These are phyloP conservation scores for Parambassis ranga DNA, from an alignment of 2,797 vertebrate genomes.

Conservation along the genomic window DNA sequence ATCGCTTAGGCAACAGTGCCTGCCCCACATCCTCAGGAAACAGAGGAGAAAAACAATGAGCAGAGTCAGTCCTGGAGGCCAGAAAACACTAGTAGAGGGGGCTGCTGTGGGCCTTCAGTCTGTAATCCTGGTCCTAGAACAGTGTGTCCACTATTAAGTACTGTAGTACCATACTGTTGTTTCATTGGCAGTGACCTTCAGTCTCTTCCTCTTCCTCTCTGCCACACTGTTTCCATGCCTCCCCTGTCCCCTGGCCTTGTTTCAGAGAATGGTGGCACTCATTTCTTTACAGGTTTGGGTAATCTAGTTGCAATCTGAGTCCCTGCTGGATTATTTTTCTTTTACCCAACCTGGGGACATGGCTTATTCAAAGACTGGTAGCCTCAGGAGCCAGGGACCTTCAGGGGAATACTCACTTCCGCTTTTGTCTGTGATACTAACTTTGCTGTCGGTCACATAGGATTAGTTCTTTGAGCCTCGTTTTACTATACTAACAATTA, in stretches of 20 bases:
- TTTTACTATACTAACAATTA: too few species aligned
- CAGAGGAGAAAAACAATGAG: conserved; percentile 71
- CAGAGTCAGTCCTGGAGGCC: conserved; percentile 52
- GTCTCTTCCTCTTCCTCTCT: conserved; percentile 18
- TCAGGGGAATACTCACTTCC: neutral
- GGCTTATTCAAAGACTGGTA: conserved; percentile 7
- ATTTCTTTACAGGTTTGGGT: conserved; percentile 61
- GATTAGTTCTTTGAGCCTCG: too few species aligned
- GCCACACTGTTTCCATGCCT: conserved; percentile 17
- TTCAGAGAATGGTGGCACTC: conserved; percentile 36
- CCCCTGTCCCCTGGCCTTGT: conserved; percentile 26
- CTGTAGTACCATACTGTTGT: conserved; percentile 9
- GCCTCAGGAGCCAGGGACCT: too few species aligned
- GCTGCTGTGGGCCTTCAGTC: conserved; percentile 16
- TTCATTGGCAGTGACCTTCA: conserved; percentile 3
- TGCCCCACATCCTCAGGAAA: conserved; percentile 82
- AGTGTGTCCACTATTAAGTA: conserved; percentile 26
- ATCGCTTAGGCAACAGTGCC: conserved; percentile 74
- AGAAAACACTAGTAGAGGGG: conserved; percentile 12
- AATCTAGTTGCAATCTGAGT: conserved; percentile 45
- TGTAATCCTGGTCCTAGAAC: conserved; percentile 24
- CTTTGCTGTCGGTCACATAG: too few species aligned
- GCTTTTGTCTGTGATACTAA: too few species aligned
- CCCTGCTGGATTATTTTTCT: conserved; percentile 58
- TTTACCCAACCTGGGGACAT: conserved; percentile 52